Evolutionary conservation across 2,888 invertebrate species (phyloP).

Genomic region (Macrosoma leucophasiata): DNA sequence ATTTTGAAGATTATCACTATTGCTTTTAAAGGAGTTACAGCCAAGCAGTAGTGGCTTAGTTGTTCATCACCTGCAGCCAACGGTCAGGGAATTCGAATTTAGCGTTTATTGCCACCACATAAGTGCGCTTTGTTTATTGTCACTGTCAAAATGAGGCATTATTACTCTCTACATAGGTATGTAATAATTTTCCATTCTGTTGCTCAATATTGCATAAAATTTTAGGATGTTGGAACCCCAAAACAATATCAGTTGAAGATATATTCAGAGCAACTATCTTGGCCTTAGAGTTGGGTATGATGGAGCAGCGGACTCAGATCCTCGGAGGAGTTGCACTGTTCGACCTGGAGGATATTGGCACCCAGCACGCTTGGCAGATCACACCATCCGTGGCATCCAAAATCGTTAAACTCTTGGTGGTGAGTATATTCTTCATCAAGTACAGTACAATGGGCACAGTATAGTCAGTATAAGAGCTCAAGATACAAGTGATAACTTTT

Average conservation of each 20-base stretch:
- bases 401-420: slow-evolving; percentile 82
- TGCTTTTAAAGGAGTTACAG: too few relatives aligned
- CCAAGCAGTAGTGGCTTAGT: too few relatives aligned
- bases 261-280: slow-evolving; percentile 83
- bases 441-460: too few relatives aligned
- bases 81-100: too few relatives aligned
- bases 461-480: too few relatives aligned
- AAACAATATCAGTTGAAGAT: slow-evolving; percentile 73
- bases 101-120: too few relatives aligned
- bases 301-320: slow-evolving; percentile 85
- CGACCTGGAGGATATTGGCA: slow-evolving; percentile 81
- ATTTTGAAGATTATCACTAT: not conserved
- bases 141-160: too few relatives aligned
- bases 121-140: too few relatives aligned
- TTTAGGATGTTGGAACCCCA: slow-evolving; percentile 85
- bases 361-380: slow-evolving; percentile 83
- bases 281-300: slow-evolving; percentile 81
- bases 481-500: too few relatives aligned
- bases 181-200: too few relatives aligned
- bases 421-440: slow-evolving; percentile 48
- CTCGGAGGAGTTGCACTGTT: slow-evolving; percentile 86
- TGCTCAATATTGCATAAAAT: slow-evolving; percentile 18
- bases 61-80: too few relatives aligned
- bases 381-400: slow-evolving; percentile 82
- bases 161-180: too few relatives aligned